A percentile compares a stretch with the other conserved stretches of the same genome.
Evolutionary conservation across 2,888 invertebrate species (phyloP).

Genomic region (Chaetogeoica ovagalla): DNA sequence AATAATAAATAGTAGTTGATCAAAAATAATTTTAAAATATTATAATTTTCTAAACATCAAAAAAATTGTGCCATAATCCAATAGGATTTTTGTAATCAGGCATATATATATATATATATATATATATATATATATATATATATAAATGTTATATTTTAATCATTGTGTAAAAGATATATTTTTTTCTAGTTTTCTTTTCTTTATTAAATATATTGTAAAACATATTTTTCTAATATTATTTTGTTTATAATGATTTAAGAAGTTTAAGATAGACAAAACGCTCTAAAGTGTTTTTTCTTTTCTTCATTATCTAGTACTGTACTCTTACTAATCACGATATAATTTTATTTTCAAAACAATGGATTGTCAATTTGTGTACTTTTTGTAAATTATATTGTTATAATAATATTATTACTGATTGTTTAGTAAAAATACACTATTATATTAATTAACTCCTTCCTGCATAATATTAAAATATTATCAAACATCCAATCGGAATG

Average conservation of each 20-base stretch:
- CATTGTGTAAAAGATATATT: neutral
- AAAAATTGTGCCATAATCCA: slow-evolving; percentile 34
- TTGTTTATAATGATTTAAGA: slow-evolving; percentile 11
- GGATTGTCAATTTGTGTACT: neutral
- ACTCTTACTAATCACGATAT: neutral
- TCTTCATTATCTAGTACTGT: neutral
- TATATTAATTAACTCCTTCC: neutral
- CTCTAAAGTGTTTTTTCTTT: neutral
- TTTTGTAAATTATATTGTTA: neutral
- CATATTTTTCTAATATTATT: slow-evolving; percentile 15
- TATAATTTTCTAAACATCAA: neutral
- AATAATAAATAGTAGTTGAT: neutral
- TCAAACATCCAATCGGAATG: neutral
- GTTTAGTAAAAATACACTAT: slow-evolving; percentile 5
- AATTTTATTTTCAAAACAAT: slow-evolving; percentile 4
- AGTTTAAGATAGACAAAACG: neutral
- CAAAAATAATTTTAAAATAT: neutral
- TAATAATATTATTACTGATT: neutral
- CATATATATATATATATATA: too few relatives aligned
- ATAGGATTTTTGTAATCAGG: slow-evolving; percentile 12
- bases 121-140: too few relatives aligned
- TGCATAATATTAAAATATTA: neutral
- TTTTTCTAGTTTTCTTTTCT: slow-evolving; percentile 16
- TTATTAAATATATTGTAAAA: slow-evolving; percentile 2
- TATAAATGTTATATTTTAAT: neutral